Percentiles rank a stretch among this genome's conserved stretches.
Evolutionary conservation across 1,140 invertebrate species (phyloP).

Genomic region (Saccostrea glomerata): DNA sequence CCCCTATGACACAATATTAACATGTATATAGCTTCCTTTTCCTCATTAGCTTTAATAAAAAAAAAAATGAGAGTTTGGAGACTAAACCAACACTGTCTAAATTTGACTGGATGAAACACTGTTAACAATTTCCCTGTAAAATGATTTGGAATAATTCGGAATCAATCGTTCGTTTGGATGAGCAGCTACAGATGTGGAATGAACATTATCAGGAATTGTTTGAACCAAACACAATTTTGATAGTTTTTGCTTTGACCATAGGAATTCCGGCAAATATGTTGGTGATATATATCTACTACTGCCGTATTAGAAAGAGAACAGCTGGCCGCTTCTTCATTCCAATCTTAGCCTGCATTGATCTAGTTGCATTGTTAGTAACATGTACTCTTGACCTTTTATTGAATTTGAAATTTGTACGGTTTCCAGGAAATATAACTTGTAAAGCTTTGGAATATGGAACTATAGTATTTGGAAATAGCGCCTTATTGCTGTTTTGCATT

Average conservation of each 20-base stretch:
- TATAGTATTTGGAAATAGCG: constrained; percentile 4
- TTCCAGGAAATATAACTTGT: constrained; percentile 38
- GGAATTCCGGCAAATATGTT: constrained; percentile 46
- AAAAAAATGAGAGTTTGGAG: too few relatives aligned
- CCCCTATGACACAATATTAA: too few relatives aligned
- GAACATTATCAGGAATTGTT: not conserved
- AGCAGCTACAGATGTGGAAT: not conserved
- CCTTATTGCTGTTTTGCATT: constrained; percentile 40
- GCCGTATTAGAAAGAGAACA: constrained; percentile 37
- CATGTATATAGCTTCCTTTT: too few relatives aligned
- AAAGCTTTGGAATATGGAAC: constrained; percentile 43
- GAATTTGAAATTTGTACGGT: constrained; percentile 34
- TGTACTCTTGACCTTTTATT: constrained; percentile 34
- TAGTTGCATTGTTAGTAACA: constrained; percentile 40
- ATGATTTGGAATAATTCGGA: not conserved
- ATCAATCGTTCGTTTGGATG: not conserved
- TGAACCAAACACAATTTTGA: constrained; percentile 39
- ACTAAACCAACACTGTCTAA: too few relatives aligned
- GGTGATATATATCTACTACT: constrained; percentile 46
- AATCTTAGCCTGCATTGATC: constrained; percentile 37
- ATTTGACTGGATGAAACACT: too few relatives aligned
- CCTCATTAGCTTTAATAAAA: too few relatives aligned
- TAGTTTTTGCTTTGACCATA: constrained; percentile 25
- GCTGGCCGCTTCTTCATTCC: constrained; percentile 50
- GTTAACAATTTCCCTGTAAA: not conserved